Evolutionary conservation across 2,113 vertebrate species (phyloP).

Genomic region (Microcebus murinus): DNA sequence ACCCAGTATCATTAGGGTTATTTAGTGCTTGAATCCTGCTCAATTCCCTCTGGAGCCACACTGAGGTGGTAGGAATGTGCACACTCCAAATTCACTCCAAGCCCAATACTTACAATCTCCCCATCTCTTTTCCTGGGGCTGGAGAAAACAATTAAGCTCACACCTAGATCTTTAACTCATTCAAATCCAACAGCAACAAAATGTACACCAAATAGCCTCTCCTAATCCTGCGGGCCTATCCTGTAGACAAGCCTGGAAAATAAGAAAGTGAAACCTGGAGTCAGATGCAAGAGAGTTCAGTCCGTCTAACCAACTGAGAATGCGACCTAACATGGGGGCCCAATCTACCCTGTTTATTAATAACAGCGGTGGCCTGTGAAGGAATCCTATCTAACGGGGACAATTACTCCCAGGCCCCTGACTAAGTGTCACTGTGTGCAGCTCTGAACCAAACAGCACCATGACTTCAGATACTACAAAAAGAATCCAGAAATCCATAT

Average conservation of each 20-base stretch:
- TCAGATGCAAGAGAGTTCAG: rapidly evolving
- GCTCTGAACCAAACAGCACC: neutral
- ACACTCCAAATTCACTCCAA: constrained; percentile 39
- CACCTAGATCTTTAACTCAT: neutral
- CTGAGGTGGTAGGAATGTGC: constrained; percentile 34
- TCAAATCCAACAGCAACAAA: neutral
- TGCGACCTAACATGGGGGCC: neutral
- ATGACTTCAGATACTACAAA: neutral
- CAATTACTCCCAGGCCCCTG: neutral
- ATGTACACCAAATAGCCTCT: neutral
- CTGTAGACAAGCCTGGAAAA: neutral
- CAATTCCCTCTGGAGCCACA: constrained; percentile 58
- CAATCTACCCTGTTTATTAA: neutral
- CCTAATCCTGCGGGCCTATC: neutral
- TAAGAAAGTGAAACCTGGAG: neutral
- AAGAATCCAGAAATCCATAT: neutral
- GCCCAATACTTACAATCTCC: neutral
- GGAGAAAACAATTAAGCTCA: neutral
- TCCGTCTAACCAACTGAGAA: neutral
- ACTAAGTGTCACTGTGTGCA: neutral
- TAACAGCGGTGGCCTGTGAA: neutral
- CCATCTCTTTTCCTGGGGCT: neutral
- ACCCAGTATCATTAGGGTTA: constrained; percentile 71
- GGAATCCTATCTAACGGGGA: rapidly evolving
- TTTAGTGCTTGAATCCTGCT: constrained; percentile 68